These are phyloP conservation scores for Exaiptasia diaphana DNA, from an alignment of 64 coral and sea anemone genomes.

Conservation along the genomic window DNA sequence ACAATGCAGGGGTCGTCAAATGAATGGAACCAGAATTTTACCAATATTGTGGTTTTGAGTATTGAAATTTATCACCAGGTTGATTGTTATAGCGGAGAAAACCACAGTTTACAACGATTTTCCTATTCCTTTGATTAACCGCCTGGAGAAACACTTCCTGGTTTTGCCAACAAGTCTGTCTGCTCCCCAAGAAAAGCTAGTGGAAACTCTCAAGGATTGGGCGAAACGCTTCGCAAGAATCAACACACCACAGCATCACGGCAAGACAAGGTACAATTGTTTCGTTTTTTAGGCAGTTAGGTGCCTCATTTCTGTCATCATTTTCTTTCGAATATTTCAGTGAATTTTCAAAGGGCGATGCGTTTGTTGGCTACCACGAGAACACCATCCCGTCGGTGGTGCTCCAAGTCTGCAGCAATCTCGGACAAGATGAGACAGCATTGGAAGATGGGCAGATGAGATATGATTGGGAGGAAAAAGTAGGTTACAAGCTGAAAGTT, in stretches of 20 bases:
- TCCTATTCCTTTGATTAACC: slow-evolving; percentile 36
- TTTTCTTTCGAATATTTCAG: too few species aligned
- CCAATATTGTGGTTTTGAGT: too few species aligned
- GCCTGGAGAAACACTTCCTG: slow-evolving; percentile 49
- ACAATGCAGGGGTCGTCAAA: too few species aligned
- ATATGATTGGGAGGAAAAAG: slow-evolving; percentile 38
- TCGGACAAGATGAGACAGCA: neutral
- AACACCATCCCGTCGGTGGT: slow-evolving; percentile 46
- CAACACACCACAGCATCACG: slow-evolving; percentile 2
- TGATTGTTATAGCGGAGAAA: slow-evolving; percentile 76
- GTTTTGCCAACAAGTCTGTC: slow-evolving; percentile 34
- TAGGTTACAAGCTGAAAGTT: slow-evolving; percentile 10
- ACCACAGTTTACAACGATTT: slow-evolving; percentile 63
- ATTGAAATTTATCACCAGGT: slow-evolving; percentile 2
- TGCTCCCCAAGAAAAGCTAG: neutral
- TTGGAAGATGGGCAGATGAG: neutral
- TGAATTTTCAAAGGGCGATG: slow-evolving; percentile 40
- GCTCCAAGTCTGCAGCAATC: slow-evolving; percentile 42
- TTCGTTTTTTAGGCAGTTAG: too few species aligned
- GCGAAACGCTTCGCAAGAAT: slow-evolving; percentile 7
- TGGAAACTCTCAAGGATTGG: neutral
- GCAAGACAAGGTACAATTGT: too few species aligned
- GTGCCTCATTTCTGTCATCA: too few species aligned
- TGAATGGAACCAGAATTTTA: too few species aligned
- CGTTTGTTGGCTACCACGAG: slow-evolving; percentile 60